Conservation (phyloP, 2,797 vertebrate species). For the Typhlichthys eigenmanni region DNA sequence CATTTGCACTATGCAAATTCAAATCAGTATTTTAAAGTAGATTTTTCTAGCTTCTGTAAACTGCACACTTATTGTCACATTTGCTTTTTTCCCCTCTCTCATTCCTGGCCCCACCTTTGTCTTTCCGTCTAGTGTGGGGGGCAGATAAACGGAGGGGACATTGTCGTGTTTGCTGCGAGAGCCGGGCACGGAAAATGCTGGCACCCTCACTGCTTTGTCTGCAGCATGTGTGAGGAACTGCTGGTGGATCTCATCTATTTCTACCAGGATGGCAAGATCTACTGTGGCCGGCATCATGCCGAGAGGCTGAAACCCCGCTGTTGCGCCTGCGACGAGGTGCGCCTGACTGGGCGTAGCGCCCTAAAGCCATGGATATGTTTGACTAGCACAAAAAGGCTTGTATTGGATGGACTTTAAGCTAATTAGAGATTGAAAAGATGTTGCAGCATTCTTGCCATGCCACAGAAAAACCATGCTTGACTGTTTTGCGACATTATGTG, state of each 20-base stretch:
- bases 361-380: conserved; percentile 39
- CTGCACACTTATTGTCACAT: background rate
- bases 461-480: conserved; percentile 30
- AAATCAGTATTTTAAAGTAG: too few relatives aligned
- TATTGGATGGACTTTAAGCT: conserved; percentile 43
- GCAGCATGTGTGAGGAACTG: conserved; percentile 90
- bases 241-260: conserved; percentile 98
- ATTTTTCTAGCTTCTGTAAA: background rate
- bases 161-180: conserved; percentile 92
- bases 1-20: too few relatives aligned
- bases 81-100: background rate
- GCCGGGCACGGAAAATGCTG: conserved; percentile 92
- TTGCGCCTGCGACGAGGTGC: conserved; percentile 95
- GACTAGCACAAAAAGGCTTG: conserved; percentile 13
- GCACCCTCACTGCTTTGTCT: conserved; percentile 98
- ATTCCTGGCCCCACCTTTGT: background rate
- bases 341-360: conserved; percentile 49
- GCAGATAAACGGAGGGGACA: conserved; percentile 93
- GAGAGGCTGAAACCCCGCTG: conserved; percentile 97
- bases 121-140: conserved; percentile 83
- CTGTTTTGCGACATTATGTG: conserved; percentile 38
- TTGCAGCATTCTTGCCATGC: conserved; percentile 39
- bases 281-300: conserved; percentile 93
- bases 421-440: conserved; percentile 44
- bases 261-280: conserved; percentile 95